These are phyloP conservation scores for Phrixothrix hirtus DNA, from an alignment of 2,888 invertebrate genomes.

Conservation along the genomic window DNA sequence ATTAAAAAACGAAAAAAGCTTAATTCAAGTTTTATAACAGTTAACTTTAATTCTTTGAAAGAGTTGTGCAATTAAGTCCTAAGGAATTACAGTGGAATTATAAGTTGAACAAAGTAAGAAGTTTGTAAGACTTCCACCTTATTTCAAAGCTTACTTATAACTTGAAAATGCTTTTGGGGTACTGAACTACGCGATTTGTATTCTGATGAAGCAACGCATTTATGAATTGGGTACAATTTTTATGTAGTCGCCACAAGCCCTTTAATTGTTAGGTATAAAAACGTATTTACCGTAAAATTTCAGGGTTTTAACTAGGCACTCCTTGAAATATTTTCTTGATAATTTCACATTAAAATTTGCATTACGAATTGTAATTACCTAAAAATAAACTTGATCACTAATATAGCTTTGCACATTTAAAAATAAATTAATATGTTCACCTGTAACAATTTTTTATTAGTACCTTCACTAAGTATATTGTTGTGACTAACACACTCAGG, in stretches of 20 bases:
- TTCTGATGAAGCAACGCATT: background rate
- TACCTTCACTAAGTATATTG: conserved; percentile 3
- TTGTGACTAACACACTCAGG: conserved; percentile 14
- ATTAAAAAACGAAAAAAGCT: background rate
- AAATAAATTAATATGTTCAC: too few species aligned
- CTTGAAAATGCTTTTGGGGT: background rate
- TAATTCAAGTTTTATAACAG: background rate
- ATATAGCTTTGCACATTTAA: too few species aligned
- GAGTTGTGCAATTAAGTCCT: background rate
- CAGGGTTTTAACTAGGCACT: too few species aligned
- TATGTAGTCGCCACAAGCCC: too few species aligned
- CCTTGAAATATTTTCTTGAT: too few species aligned
- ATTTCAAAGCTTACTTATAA: background rate
- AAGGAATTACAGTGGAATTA: background rate
- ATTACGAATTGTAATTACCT: too few species aligned
- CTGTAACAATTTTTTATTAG: background rate
- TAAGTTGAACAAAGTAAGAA: background rate
- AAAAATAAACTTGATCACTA: too few species aligned
- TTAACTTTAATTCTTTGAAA: background rate
- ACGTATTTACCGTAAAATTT: too few species aligned
- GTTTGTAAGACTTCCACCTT: background rate
- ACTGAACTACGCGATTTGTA: background rate
- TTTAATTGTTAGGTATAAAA: too few species aligned
- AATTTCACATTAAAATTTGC: too few species aligned
- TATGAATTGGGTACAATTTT: too few species aligned